Base-by-base conservation (phyloP, 2,888 invertebrate genomes). In the Mythimna impura region DNA sequence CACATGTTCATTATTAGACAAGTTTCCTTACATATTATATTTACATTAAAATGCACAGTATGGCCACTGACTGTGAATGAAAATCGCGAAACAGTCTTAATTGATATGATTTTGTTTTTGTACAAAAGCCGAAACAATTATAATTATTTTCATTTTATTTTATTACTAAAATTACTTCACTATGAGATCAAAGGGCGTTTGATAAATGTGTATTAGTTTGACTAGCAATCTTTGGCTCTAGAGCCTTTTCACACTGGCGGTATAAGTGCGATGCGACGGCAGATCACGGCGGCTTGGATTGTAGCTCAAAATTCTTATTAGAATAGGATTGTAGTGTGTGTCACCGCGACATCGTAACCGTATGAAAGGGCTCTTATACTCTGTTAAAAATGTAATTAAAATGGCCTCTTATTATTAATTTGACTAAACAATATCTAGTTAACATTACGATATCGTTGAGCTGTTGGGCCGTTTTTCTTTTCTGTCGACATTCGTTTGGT, bases 1-100 rank as follows among this genome's bases (percentile, higher is more conserved):
- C 96, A 96, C 95, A 94, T 94, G 94, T 95, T 94, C 89, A 91
- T 93, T 93, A 94, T 92, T 91, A 94, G 93, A 95, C 92, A 92
- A 93, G 90, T 90, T 92, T 87, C 80, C 94, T 95, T 94, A 94
- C 55, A 84, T 83, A 84, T 88, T 91, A 95, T 96, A 96, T 96
- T 94, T 96, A 96, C 96, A 96, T 84, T 84, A 88, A 88, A 94
- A 95, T 95, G 93, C 95, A 94, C 94, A 93, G 87, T 88, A 89
- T 89, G 93, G 92, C 94, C 93, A 87, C 88, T 86, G 89, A 88
- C 85, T 89, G 88, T 81, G 81, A 88, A 87, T 83, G 83, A 83
- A 83, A 83, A 83, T 86, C 82, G 82, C 87, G 87, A 90, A 90
- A 90, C 92, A 92, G 93, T 93, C 93, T 92, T 91, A 88, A 85